Evolutionary conservation across 2,797 vertebrate genomes (phyloP).

Genomic region (Vespertilio murinus): DNA sequence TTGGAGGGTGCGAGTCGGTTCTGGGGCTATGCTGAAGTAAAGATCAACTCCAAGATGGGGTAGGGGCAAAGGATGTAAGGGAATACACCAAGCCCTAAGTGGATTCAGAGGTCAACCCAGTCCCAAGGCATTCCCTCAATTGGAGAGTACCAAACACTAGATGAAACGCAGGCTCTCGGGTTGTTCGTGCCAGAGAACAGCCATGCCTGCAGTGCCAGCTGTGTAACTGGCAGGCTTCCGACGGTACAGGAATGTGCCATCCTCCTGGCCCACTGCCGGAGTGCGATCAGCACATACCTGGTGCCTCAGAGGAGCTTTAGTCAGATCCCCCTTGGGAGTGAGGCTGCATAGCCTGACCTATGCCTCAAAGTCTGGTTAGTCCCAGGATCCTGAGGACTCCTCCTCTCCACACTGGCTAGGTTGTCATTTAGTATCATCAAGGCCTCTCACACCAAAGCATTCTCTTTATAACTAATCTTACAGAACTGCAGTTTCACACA

Average conservation of each 20-base stretch:
- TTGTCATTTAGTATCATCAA: neutral
- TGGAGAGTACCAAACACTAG: neutral
- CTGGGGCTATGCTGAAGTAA: neutral
- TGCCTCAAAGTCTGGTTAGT: neutral
- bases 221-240: slow-evolving; percentile 35
- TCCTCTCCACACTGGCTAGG: neutral
- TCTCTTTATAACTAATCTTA: slow-evolving; percentile 43
- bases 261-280: slow-evolving; percentile 38
- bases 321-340: slow-evolving; percentile 1
- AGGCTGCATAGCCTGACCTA: neutral
- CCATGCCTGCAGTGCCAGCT: neutral
- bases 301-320: neutral
- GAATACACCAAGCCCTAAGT: neutral
- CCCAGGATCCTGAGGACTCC: neutral
- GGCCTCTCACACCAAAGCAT: neutral
- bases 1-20: neutral
- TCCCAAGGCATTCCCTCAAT: neutral
- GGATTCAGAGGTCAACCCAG: neutral
- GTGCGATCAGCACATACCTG: slow-evolving; percentile 61
- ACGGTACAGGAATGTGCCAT: slow-evolving; percentile 61
- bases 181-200: neutral
- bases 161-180: neutral
- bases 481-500: slow-evolving; percentile 33
- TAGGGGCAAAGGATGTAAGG: neutral
- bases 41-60: neutral